Conservation (phyloP, 1,140 invertebrate genomes). For the Caenorhabditis brenneri region DNA sequence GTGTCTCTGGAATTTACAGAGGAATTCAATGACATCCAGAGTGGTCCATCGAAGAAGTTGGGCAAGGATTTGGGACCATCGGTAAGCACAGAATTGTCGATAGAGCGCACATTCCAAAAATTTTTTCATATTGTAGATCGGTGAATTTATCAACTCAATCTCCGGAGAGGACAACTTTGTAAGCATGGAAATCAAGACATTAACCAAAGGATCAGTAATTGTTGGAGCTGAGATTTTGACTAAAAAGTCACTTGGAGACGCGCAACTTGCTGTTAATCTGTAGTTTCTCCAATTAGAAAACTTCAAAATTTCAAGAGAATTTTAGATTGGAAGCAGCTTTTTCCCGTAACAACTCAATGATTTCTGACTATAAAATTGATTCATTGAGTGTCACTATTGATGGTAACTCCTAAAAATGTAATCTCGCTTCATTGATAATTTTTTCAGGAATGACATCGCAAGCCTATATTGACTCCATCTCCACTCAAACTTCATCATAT, state of each 20-base stretch:
- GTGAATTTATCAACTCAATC: conserved; percentile 4
- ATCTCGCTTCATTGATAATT: too few relatives aligned
- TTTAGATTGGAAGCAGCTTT: conserved; percentile 34
- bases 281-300: too few relatives aligned
- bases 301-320: too few relatives aligned
- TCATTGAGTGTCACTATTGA: conserved; percentile 20
- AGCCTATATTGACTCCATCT: conserved; percentile 31
- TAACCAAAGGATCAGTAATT: neutral
- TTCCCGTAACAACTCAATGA: conserved; percentile 5
- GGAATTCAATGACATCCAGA: conserved; percentile 26
- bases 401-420: too few relatives aligned
- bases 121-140: conserved; percentile 10
- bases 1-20: neutral
- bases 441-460: conserved; percentile 18
- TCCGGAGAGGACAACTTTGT: conserved; percentile 10
- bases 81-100: too few relatives aligned
- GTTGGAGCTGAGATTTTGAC: neutral
- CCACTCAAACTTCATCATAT: conserved; percentile 8
- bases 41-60: conserved; percentile 10
- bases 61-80: neutral
- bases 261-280: conserved; percentile 4
- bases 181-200: neutral
- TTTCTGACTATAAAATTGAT: conserved; percentile 11
- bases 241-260: neutral
- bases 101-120: too few relatives aligned